Conservation (phyloP, 2,113 vertebrate genomes). For the Mirounga angustirostris region DNA sequence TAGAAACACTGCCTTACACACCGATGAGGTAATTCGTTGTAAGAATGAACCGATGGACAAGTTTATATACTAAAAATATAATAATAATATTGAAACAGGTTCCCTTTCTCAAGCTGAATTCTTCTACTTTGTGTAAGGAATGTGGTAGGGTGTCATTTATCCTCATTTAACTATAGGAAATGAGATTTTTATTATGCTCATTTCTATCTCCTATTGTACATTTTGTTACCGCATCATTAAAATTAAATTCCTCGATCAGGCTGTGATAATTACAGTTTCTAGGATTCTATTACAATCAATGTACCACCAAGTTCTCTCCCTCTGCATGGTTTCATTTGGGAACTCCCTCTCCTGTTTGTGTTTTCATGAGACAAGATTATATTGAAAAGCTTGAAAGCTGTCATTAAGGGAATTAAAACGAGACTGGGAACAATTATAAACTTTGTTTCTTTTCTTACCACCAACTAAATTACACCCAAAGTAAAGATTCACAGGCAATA, state of each 20-base stretch:
- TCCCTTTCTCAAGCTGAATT: background rate
- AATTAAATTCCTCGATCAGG: constrained; percentile 52
- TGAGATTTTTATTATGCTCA: constrained; percentile 37
- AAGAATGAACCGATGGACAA: background rate
- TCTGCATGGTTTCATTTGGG: constrained; percentile 12
- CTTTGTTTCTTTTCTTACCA: constrained; percentile 65
- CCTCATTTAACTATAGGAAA: constrained; percentile 58
- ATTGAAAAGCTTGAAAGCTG: constrained; percentile 67
- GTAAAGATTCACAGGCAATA: constrained; percentile 59
- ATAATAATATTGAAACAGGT: background rate
- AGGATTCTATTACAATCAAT: constrained; percentile 50
- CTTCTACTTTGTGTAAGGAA: background rate
- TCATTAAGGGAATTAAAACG: constrained; percentile 61
- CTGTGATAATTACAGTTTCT: constrained; percentile 48
- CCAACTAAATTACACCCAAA: constrained; percentile 71
- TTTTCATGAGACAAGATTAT: constrained; percentile 62
- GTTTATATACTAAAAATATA: constrained; percentile 34
- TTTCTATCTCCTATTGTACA: background rate
- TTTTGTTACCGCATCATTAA: constrained; percentile 50
- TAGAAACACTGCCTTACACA: background rate
- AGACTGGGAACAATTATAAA: constrained; percentile 54
- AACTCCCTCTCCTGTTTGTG: constrained; percentile 47
- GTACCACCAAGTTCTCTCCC: background rate
- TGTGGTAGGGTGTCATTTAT: background rate
- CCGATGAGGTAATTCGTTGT: background rate